Conservation (phyloP, 2,797 vertebrate genomes). For the Muscicapa comitata region DNA sequence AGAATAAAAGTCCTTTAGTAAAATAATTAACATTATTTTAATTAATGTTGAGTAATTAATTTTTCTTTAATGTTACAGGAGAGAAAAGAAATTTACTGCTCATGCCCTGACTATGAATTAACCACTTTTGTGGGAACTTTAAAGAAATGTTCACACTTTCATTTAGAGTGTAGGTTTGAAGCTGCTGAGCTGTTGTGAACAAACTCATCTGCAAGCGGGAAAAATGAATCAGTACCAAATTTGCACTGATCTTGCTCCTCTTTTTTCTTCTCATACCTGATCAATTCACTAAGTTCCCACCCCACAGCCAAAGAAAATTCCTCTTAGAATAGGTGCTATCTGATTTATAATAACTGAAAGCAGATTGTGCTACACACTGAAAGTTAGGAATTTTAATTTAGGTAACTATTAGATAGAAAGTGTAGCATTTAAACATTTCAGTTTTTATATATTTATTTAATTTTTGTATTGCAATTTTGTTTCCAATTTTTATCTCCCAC, state of each 20-base stretch:
- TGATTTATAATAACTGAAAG: neutral
- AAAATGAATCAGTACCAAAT: neutral
- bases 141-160: neutral
- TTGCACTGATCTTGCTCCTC: neutral
- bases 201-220: neutral
- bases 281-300: neutral
- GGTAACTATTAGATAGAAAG: neutral
- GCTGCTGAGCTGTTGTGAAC: neutral
- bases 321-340: neutral
- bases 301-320: neutral
- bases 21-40: constrained; percentile 38
- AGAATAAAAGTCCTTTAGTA: constrained; percentile 2
- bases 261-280: neutral
- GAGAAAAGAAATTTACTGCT: neutral
- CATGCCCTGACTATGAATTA: neutral
- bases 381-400: constrained; percentile 31
- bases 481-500: neutral
- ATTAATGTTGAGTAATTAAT: constrained; percentile 54
- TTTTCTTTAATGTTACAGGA: constrained; percentile 32
- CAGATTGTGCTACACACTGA: neutral
- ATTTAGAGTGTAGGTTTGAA: neutral
- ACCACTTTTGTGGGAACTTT: neutral
- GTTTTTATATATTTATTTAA: neutral
- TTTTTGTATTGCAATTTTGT: neutral
- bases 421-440: neutral